Base-by-base conservation (phyloP, 2,888 invertebrate species). In the Amorpha juglandis region DNA sequence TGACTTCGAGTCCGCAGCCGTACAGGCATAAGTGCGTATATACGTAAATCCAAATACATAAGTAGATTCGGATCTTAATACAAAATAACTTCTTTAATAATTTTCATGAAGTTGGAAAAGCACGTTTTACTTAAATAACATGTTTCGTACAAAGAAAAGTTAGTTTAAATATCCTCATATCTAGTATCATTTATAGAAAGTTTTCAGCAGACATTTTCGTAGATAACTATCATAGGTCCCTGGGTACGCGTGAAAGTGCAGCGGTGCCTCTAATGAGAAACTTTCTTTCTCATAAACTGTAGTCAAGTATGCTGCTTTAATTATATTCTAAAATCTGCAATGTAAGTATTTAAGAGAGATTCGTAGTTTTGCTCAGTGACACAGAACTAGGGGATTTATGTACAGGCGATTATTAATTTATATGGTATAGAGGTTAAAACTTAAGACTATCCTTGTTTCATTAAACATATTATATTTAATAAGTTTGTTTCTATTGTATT, bases 151-250 rank as follows among this genome's bases (percentile, higher is more conserved):
- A 9, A 19, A 48, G 48, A 48, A 9, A 58, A 58, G 42, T 42
- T 19, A 6, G 58, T 58, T 58, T 12, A 58, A 52, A 58, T 19
- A 19, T 58, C 11, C 19, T 19, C 58, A 58, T 58, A 42, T 58
- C 58, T 58, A 58, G 58, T 58, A 38, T 19, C 19, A 58, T 19
- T 58, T 19, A 16, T 12, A 58, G 58, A 58, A 58, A 58, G 58
- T 58, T 58, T 58, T 19, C 38, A 58, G 42, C 12, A 42, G 58
- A 58, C 58, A 12, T 58, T 58, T 19, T 8, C 38, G 42, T 38
- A 58, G 42, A 58, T 58, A 58, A 58, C 58, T 58, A 42, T 58
- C 16, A 58, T 58, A 11, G 42, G 42, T 19, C 58, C 58, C 58
- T 19, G 19, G 58, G 58, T 38, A 58, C 42, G 58, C 11, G 8